Base-by-base conservation (phyloP, 2,888 invertebrate genomes). In the Maniola hyperantus region DNA sequence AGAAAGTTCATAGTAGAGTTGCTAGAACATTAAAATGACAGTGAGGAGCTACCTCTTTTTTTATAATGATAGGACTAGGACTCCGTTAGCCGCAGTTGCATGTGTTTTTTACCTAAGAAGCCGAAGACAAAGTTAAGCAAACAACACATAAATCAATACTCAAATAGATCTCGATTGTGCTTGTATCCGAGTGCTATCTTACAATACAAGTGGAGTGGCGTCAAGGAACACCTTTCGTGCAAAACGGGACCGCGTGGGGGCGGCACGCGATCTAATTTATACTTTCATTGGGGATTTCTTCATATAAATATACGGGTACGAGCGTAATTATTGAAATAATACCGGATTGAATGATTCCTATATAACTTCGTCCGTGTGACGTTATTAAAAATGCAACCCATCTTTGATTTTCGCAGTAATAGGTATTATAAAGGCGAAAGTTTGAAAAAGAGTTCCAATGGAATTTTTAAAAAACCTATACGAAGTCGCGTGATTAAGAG, bases 181-280 rank as follows among this genome's bases (percentile, higher is more conserved):
- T 58, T 57, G 46, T 64, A 69, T 71, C 64, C 60, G 67, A 71
- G 72, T 71, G 68, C 71, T 68, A 73, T 72, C 73, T 84, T 85
- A 87, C 85, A 85, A 87, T 87, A 84, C 61, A 46, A 64, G 58
- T 62, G 51, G 67, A 67, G 46, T 66, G 66, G 66, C 61, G 64
- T 60, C 51, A 66, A 64, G 79, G 81, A 79, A 80, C 80, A 76
- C 81, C 80, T 81, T 80, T 83, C 85, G 87, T 85, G 88, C 83
- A 81, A 84, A 88, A 80, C 80, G 81, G 80, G 83, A 81, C 86
- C 79, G 77, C 74, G n/a, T n/a, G 77, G 75, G 74, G 75, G 77
- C 81, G 78, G 80, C 89, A 88, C 89, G 87, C 89, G 85, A 88
- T 79, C 77, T 73, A 74, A 76, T 75, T 74, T 74, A 77, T 76